phyloP scores from a whole-genome alignment of 2,797 vertebrate species.

The Adrianichthys oophorus region DNA sequence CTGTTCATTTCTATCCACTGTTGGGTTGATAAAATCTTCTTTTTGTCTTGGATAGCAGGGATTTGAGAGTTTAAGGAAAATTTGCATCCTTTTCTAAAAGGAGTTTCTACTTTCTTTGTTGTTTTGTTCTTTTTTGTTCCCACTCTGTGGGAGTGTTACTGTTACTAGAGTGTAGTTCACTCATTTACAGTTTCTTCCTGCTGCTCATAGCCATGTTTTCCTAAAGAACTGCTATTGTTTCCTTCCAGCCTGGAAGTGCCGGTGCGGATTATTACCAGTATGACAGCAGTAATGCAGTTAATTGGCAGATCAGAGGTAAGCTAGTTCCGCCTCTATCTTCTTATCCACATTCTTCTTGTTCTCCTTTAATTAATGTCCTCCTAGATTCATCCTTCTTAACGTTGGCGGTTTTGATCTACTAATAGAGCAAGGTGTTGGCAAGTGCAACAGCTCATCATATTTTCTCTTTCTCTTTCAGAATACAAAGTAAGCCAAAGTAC shows the following conservation, averaged over 20 bases:
- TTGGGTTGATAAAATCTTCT: too few relatives aligned
- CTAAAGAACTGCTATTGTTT: conserved; percentile 26
- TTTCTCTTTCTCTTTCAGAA: conserved; percentile 77
- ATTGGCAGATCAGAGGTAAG: conserved; percentile 94
- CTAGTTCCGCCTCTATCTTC: conserved; percentile 12
- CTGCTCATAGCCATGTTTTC: conserved; percentile 4
- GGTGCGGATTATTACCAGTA: conserved; percentile 92
- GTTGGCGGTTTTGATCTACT: neutral
- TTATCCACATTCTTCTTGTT: conserved; percentile 6
- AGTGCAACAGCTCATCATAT: neutral
- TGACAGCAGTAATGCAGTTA: conserved; percentile 90
- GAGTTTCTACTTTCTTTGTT: too few relatives aligned
- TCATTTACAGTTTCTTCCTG: neutral
- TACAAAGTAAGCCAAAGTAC: conserved; percentile 87
- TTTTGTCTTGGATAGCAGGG: too few relatives aligned
- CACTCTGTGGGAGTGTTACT: too few relatives aligned
- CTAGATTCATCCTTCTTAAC: conserved; percentile 1
- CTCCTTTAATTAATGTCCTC: conserved; percentile 5
- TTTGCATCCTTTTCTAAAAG: too few relatives aligned
- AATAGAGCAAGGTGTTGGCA: neutral
- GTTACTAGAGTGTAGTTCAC: too few relatives aligned
- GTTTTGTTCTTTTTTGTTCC: too few relatives aligned
- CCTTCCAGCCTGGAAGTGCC: conserved; percentile 84
- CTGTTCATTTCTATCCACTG: too few relatives aligned
- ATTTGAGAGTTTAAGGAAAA: too few relatives aligned